phyloP scores from a whole-genome alignment of 2,113 vertebrate species.

The Thamnaconus septentrionalis region DNA sequence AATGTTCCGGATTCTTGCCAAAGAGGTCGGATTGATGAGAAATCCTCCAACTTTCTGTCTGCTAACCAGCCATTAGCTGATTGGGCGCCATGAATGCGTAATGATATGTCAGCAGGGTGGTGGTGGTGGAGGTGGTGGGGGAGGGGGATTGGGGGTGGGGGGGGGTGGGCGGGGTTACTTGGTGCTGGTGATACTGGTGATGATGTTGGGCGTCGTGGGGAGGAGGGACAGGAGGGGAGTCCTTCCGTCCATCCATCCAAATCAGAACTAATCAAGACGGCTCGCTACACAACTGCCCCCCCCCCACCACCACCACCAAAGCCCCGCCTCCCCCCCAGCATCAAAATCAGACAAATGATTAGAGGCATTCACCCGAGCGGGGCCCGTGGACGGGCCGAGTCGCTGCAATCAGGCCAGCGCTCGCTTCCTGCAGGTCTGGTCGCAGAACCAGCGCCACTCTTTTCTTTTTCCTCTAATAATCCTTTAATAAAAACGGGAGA shows the following conservation, averaged over 20 bases:
- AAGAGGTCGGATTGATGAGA: too few species aligned
- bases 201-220: slow-evolving; percentile 21
- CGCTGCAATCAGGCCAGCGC: slow-evolving; percentile 58
- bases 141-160: slow-evolving; percentile 78
- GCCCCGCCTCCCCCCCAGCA: slow-evolving; percentile 25
- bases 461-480: slow-evolving; percentile 79
- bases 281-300: slow-evolving; percentile 90
- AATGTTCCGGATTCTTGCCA: too few species aligned
- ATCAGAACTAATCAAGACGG: slow-evolving; percentile 92
- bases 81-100: too few species aligned
- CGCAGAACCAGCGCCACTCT: slow-evolving; percentile 38
- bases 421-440: slow-evolving; percentile 43
- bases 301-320: too few species aligned
- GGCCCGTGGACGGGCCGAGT: slow-evolving; percentile 76
- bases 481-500: slow-evolving; percentile 81
- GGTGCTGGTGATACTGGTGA: slow-evolving; percentile 63
- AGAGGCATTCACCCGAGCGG: slow-evolving; percentile 87
- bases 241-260: slow-evolving; percentile 72
- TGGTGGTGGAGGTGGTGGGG: too few species aligned
- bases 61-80: slow-evolving; percentile 82
- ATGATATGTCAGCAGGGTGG: too few species aligned
- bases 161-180: slow-evolving; percentile 87
- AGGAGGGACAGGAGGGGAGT: background rate
- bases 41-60: too few species aligned
- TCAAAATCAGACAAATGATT: slow-evolving; percentile 78